These are phyloP conservation scores for Irena cyanogastra DNA, from an alignment of 2,113 vertebrate genomes.

Conservation along the genomic window DNA sequence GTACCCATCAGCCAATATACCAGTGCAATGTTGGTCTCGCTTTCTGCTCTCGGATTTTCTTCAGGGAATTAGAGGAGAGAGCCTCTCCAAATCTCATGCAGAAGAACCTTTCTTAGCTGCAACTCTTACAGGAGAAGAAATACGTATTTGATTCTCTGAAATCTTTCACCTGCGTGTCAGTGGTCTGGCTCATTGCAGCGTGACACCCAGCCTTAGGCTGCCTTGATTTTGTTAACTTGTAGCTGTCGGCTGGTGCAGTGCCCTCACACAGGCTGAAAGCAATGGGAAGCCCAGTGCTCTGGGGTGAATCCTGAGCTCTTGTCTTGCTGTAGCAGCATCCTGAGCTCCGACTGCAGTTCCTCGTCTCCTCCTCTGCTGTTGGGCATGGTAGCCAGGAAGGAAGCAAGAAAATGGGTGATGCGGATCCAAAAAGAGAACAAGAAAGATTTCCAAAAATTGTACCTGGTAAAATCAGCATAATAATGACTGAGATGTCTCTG, in stretches of 20 bases:
- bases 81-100: not conserved
- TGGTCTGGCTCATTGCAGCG: not conserved
- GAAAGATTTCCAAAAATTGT: not conserved
- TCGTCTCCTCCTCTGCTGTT: fast-evolving
- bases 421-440: not conserved
- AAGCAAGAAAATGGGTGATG: not conserved
- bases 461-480: not conserved
- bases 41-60: slow-evolving; percentile 28
- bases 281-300: not conserved
- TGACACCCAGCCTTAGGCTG: not conserved
- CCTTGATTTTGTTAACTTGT: not conserved
- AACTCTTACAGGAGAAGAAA: not conserved
- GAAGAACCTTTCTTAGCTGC: not conserved
- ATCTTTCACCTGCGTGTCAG: not conserved
- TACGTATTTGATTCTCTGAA: not conserved
- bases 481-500: not conserved
- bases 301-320: not conserved
- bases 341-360: not conserved
- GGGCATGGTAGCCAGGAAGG: not conserved
- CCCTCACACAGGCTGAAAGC: not conserved
- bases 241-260: not conserved
- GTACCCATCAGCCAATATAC: slow-evolving; percentile 7
- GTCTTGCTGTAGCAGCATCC: not conserved
- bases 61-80: slow-evolving; percentile 4
- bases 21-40: slow-evolving; percentile 9